These are phyloP conservation scores for Anisognathus igniventris DNA, from an alignment of 2,797 vertebrate species.

Conservation along the genomic window DNA sequence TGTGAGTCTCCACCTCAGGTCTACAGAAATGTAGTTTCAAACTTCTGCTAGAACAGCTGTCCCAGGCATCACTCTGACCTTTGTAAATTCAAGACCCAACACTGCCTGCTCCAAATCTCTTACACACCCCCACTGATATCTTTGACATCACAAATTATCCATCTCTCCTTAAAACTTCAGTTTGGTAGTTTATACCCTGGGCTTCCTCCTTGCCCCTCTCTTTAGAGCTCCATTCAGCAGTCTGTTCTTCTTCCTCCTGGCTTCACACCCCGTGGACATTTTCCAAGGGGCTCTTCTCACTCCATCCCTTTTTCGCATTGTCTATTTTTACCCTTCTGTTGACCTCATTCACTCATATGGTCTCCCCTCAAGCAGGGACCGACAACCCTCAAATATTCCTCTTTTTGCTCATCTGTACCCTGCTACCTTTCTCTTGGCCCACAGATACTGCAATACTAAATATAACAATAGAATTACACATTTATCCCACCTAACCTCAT, in stretches of 20 bases:
- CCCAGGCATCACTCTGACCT: not conserved
- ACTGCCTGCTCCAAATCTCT: not conserved
- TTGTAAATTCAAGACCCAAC: not conserved
- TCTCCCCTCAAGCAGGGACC: not conserved
- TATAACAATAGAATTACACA: not conserved
- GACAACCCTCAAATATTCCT: not conserved
- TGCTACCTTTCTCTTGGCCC: not conserved
- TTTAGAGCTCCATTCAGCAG: not conserved
- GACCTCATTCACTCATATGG: not conserved
- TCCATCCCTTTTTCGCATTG: not conserved
- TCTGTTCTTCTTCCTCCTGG: not conserved
- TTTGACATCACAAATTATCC: not conserved
- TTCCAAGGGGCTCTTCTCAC: not conserved
- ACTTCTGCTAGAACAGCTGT: not conserved
- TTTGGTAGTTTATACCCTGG: not conserved
- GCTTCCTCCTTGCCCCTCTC: not conserved
- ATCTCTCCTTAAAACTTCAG: not conserved
- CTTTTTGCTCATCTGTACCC: not conserved
- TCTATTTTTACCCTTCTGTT: not conserved
- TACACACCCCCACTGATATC: not conserved
- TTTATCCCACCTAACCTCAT: not conserved
- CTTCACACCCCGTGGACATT: not conserved
- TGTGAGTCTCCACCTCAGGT: not conserved
- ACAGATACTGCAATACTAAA: not conserved
- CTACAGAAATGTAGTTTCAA: not conserved